phyloP scores from a whole-genome alignment of 2,797 vertebrate genomes.

The Glossophaga mutica region DNA sequence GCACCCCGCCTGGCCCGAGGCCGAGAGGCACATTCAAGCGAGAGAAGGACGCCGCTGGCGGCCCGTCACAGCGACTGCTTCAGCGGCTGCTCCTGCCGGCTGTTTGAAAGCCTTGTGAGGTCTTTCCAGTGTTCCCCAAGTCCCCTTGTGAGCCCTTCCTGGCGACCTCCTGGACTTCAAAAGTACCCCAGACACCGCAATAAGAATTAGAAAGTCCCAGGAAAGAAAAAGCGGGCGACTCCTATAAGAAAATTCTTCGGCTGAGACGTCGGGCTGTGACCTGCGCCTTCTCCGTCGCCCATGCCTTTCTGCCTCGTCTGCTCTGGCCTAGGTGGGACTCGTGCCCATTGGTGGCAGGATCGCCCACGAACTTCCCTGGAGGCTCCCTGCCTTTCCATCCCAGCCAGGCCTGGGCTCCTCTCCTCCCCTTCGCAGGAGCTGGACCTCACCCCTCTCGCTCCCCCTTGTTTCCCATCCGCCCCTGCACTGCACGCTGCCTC shows the following conservation, averaged over 20 bases:
- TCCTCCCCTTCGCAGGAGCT: not conserved
- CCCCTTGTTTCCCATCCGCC: not conserved
- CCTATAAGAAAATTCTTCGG: not conserved
- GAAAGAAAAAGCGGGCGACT: not conserved
- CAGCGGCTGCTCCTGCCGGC: not conserved
- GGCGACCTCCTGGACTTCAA: not conserved
- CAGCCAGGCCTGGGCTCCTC: not conserved
- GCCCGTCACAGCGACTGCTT: rapidly evolving
- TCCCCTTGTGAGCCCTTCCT: not conserved
- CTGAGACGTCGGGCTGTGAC: not conserved
- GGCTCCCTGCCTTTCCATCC: not conserved
- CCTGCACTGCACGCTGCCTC: rapidly evolving
- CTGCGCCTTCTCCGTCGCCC: not conserved
- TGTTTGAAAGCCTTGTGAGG: not conserved
- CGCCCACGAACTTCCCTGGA: not conserved
- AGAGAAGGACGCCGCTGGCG: not conserved
- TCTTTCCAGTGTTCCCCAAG: not conserved
- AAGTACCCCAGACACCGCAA: not conserved
- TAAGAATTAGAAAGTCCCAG: not conserved
- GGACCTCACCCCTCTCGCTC: not conserved
- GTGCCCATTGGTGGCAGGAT: not conserved
- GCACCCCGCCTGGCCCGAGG: not conserved
- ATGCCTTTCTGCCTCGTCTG: not conserved
- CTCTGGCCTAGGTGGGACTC: not conserved
- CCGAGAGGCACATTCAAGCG: not conserved